These are phyloP conservation scores for Escarpia spicata DNA, from an alignment of 2,888 invertebrate species.

Conservation along the genomic window DNA sequence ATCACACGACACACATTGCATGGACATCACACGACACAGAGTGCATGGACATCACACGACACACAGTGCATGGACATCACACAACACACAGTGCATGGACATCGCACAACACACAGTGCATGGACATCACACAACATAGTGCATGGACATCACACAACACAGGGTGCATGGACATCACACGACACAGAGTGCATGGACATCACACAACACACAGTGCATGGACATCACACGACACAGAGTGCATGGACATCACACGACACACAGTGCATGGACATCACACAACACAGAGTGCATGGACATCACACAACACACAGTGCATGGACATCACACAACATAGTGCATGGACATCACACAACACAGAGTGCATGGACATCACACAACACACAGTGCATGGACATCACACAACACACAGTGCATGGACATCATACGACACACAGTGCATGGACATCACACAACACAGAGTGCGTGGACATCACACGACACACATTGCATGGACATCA, in stretches of 20 bases:
- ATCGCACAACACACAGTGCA: too few relatives aligned
- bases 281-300: too few relatives aligned
- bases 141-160: too few relatives aligned
- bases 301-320: neutral
- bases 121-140: too few relatives aligned
- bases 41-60: neutral
- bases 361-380: neutral
- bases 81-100: too few relatives aligned
- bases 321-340: neutral
- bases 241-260: too few relatives aligned
- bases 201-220: too few relatives aligned
- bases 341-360: neutral
- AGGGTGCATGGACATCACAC: too few relatives aligned
- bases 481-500: neutral
- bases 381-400: neutral
- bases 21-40: neutral
- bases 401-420: neutral
- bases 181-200: too few relatives aligned
- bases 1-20: neutral
- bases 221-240: too few relatives aligned
- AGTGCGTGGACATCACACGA: neutral
- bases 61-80: too few relatives aligned
- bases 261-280: too few relatives aligned
- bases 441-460: neutral
- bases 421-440: neutral